Conservation (phyloP, 2,113 vertebrate species). For the Grammomys dolichurus region DNA sequence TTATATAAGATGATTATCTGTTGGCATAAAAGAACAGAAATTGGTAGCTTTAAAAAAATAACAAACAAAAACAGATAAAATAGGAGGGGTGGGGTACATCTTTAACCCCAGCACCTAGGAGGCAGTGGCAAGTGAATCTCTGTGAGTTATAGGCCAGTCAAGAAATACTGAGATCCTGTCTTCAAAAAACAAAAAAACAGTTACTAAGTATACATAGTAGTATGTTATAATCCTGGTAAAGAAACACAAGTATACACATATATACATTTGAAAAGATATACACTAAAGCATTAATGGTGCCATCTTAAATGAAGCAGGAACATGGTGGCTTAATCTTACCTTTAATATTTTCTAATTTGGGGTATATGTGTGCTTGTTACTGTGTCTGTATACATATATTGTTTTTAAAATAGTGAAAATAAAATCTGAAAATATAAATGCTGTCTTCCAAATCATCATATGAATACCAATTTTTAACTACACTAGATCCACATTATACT, state of each 20-base stretch:
- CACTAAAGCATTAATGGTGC: neutral
- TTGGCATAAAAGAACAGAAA: neutral
- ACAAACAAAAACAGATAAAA: neutral
- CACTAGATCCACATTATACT: neutral
- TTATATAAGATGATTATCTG: constrained; percentile 22
- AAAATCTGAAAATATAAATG: neutral
- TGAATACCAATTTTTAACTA: constrained; percentile 21
- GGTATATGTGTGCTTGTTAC: neutral
- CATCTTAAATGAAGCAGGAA: neutral
- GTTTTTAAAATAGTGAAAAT: constrained; percentile 40
- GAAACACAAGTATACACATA: neutral
- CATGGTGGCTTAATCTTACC: neutral
- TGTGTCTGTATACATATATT: neutral
- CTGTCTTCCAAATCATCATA: constrained; percentile 2
- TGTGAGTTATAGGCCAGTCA: neutral
- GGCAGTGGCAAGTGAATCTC: too few species aligned
- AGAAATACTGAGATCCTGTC: neutral
- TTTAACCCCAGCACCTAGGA: neutral
- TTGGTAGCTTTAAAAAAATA: neutral
- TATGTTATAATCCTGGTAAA: neutral
- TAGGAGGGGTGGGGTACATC: neutral
- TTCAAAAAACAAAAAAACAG: neutral
- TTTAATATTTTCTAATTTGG: neutral
- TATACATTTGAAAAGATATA: neutral
- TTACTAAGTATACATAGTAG: neutral